phyloP scores from a whole-genome alignment of 2,888 invertebrate species.

The Minunthozetes semirufus region DNA sequence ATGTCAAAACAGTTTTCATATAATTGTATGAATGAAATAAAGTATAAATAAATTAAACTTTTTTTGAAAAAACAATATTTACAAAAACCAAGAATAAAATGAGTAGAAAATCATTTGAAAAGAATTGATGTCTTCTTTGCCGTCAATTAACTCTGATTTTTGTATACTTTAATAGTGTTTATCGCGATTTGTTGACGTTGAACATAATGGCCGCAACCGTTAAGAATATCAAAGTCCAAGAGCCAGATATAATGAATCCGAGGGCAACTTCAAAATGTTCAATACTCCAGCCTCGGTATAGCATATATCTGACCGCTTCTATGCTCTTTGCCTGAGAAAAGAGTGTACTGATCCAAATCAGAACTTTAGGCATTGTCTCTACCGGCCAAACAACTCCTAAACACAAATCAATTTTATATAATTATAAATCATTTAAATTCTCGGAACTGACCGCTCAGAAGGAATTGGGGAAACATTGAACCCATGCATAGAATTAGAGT shows the following conservation, averaged over 20 bases:
- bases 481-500: constrained; percentile 79
- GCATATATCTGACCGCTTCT: constrained; percentile 64
- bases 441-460: too few species aligned
- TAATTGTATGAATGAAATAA: too few species aligned
- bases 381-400: constrained; percentile 89
- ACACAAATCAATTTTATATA: too few species aligned
- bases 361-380: constrained; percentile 72
- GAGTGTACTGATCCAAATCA: constrained; percentile 60
- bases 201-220: constrained; percentile 43
- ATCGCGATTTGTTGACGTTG: constrained; percentile 30
- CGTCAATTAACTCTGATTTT: too few species aligned
- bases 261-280: constrained; percentile 61
- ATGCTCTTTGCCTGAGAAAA: constrained; percentile 74
- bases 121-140: too few species aligned
- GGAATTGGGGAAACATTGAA: constrained; percentile 52
- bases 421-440: too few species aligned
- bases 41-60: too few species aligned
- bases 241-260: constrained; percentile 66
- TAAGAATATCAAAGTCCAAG: constrained; percentile 65
- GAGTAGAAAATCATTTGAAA: too few species aligned
- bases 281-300: constrained; percentile 50
- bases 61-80: too few species aligned
- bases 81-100: too few species aligned
- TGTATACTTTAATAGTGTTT: neutral
- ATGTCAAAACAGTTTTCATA: too few species aligned